Conservation (phyloP, 2,888 invertebrate genomes). For the Clistopyga incitator region DNA sequence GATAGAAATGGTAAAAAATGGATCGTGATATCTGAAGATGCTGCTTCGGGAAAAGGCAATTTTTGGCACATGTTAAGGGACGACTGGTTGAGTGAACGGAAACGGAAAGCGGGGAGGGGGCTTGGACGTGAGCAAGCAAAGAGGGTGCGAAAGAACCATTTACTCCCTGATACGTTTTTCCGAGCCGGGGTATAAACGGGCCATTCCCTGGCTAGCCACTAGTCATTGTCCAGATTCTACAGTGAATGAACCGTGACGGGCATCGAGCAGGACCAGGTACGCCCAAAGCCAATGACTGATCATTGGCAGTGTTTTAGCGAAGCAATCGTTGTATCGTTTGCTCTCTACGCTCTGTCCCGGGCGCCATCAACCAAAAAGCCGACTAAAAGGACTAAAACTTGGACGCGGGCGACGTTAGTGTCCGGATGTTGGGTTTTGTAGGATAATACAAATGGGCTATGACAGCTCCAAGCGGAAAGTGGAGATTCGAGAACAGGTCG, state of each 20-base stretch:
- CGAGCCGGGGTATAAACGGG: neutral
- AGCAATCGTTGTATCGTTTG: constrained; percentile 1
- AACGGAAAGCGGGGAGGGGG: constrained; percentile 42
- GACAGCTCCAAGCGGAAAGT: constrained; percentile 47
- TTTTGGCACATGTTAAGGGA: constrained; percentile 47
- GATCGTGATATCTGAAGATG: constrained; percentile 38
- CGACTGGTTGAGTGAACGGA: constrained; percentile 24
- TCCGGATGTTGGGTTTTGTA: constrained; percentile 45
- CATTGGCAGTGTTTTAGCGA: constrained; percentile 7
- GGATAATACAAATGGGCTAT: constrained; percentile 61
- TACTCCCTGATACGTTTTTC: constrained; percentile 24
- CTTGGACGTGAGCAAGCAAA: constrained; percentile 21
- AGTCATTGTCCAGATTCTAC: neutral
- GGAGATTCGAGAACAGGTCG: constrained; percentile 43
- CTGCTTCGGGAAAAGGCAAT: constrained; percentile 42
- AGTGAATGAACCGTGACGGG: neutral
- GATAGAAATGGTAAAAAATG: constrained; percentile 36
- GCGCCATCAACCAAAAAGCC: constrained; percentile 13
- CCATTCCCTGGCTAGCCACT: neutral
- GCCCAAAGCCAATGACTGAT: neutral
- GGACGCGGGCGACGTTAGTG: constrained; percentile 11
- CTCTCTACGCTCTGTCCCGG: neutral
- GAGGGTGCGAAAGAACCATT: constrained; percentile 39
- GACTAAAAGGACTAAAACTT: constrained; percentile 15
- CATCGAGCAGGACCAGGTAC: neutral